These are phyloP conservation scores for Troides oblongomaculatus DNA, from an alignment of 2,888 invertebrate species.

Conservation along the genomic window DNA sequence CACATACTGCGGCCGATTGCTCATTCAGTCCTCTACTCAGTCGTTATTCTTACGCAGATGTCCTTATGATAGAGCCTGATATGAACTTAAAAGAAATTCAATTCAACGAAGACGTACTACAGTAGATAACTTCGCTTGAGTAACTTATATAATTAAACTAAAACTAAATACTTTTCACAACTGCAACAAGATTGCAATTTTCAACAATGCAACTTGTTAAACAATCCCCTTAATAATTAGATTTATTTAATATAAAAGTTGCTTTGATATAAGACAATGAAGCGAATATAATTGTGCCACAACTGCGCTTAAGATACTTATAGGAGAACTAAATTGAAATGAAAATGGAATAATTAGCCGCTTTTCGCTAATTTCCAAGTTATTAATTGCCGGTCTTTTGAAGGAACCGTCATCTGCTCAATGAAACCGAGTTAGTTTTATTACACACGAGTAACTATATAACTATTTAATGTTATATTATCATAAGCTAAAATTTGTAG, in stretches of 20 bases:
- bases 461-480: neutral
- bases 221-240: neutral
- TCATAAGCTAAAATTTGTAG: neutral
- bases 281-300: constrained; percentile 20
- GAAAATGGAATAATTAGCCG: constrained; percentile 72
- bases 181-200: neutral
- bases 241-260: neutral
- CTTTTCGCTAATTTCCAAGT: constrained; percentile 72
- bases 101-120: constrained; percentile 8
- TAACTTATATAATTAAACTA: neutral
- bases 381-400: constrained; percentile 72
- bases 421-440: constrained; percentile 36
- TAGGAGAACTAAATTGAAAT: constrained; percentile 40
- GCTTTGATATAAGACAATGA: constrained; percentile 19
- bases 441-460: constrained; percentile 5
- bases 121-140: neutral
- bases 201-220: neutral
- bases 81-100: constrained; percentile 41
- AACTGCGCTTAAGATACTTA: constrained; percentile 18
- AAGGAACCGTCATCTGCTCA: constrained; percentile 67
- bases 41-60: constrained; percentile 77
- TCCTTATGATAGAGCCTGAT: constrained; percentile 58
- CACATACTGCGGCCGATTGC: constrained; percentile 73
- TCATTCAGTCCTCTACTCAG: constrained; percentile 67
- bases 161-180: neutral